Evolutionary conservation across 2,888 invertebrate genomes (phyloP).

Genomic region (Timema cristinae): DNA sequence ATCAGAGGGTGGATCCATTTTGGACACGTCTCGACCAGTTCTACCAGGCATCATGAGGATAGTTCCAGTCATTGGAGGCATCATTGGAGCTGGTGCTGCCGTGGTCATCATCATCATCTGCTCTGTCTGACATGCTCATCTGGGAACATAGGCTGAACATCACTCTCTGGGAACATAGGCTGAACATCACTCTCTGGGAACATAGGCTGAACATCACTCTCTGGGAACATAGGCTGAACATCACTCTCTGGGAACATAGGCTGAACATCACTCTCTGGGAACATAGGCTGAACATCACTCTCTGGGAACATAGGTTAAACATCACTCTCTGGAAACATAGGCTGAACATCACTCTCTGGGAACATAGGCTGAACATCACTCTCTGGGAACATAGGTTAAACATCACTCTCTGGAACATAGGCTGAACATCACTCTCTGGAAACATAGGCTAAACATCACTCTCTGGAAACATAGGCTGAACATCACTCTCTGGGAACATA

Average conservation of each 20-base stretch:
- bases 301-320: constrained; percentile 45
- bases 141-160: constrained; percentile 42
- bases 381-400: constrained; percentile 46
- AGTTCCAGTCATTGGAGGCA: not conserved
- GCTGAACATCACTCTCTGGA: constrained; percentile 47
- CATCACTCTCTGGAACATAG: too few species aligned
- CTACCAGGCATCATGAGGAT: too few species aligned
- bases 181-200: constrained; percentile 47
- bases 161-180: too few species aligned
- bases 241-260: constrained; percentile 47
- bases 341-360: constrained; percentile 47
- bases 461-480: constrained; percentile 46
- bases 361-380: too few species aligned
- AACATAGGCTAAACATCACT: too few species aligned
- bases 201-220: constrained; percentile 35
- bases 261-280: constrained; percentile 47
- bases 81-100: not conserved
- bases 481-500: constrained; percentile 47
- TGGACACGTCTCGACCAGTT: too few species aligned
- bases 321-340: constrained; percentile 48
- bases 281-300: too few species aligned
- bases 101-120: constrained; percentile 22
- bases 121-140: constrained; percentile 60
- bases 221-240: constrained; percentile 43
- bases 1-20: too few species aligned